These are phyloP conservation scores for Etheostoma perlongum DNA, from an alignment of 2,797 vertebrate genomes.

Conservation along the genomic window DNA sequence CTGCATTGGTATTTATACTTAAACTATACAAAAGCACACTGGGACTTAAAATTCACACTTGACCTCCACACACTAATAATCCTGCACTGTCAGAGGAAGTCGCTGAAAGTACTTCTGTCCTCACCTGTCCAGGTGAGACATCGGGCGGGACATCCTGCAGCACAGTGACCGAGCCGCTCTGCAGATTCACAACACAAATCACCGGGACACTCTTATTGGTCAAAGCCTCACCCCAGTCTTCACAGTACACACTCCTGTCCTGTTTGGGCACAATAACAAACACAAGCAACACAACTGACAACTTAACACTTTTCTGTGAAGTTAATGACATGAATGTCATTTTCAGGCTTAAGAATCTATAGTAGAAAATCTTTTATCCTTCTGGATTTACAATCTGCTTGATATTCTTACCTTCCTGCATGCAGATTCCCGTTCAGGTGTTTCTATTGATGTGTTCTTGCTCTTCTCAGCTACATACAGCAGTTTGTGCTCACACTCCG, in stretches of 20 bases:
- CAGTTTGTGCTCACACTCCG: conserved; percentile 74
- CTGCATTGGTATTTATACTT: neutral
- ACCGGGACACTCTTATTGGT: conserved; percentile 78
- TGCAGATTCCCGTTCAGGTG: conserved; percentile 1
- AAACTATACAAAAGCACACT: neutral
- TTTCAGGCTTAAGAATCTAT: neutral
- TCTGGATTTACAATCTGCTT: neutral
- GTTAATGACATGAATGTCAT: neutral
- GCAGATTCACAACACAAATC: conserved; percentile 80
- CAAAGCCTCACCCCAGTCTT: conserved; percentile 87
- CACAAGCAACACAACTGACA: neutral
- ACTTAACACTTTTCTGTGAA: neutral
- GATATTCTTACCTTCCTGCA: conserved; percentile 49
- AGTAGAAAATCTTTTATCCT: no score
- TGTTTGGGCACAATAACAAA: conserved; percentile 41
- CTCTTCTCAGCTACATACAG: conserved; percentile 81
- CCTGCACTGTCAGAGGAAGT: neutral
- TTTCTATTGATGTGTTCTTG: conserved; percentile 31
- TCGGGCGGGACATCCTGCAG: conserved; percentile 74
- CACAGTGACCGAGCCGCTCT: conserved; percentile 56
- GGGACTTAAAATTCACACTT: neutral
- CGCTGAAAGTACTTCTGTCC: neutral
- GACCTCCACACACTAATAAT: no score
- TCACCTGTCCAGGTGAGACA: conserved; percentile 86
- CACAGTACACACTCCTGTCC: conserved; percentile 82